These are phyloP conservation scores for Cerastis rubricosa DNA, from an alignment of 2,888 invertebrate genomes.

Conservation along the genomic window DNA sequence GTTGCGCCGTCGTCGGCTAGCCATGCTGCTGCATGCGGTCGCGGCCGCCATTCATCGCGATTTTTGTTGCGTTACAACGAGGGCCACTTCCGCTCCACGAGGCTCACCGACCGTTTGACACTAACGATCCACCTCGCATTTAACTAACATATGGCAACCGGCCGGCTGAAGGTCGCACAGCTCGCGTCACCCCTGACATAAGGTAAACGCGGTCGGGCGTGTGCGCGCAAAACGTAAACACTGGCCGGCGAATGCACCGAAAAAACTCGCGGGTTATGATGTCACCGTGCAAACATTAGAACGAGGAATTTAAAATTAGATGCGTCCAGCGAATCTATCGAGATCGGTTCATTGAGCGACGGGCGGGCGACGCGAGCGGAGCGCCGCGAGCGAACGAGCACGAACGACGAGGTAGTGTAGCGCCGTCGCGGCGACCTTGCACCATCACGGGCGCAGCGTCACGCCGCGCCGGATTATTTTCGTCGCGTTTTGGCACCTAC, in stretches of 20 bases:
- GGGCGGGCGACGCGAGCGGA: slow-evolving; percentile 88
- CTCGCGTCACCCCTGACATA: slow-evolving; percentile 78
- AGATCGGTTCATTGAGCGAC: slow-evolving; percentile 89
- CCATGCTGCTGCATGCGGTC: slow-evolving; percentile 59
- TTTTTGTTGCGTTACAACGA: slow-evolving; percentile 66
- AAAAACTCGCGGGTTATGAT: slow-evolving; percentile 87
- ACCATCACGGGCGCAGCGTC: slow-evolving; percentile 85
- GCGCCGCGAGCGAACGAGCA: slow-evolving; percentile 87
- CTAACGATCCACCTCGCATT: slow-evolving; percentile 39
- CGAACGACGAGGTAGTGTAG: slow-evolving; percentile 85
- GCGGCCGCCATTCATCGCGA: slow-evolving; percentile 54
- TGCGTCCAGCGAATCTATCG: slow-evolving; percentile 83
- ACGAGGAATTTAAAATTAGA: slow-evolving; percentile 88
- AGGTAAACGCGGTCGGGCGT: slow-evolving; percentile 77
- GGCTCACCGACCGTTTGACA: slow-evolving; percentile 26
- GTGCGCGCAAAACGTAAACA: slow-evolving; percentile 88
- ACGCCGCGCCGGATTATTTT: slow-evolving; percentile 88
- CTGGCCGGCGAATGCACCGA: slow-evolving; percentile 82
- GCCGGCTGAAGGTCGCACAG: slow-evolving; percentile 74
- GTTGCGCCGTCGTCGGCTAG: slow-evolving; percentile 69
- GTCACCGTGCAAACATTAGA: slow-evolving; percentile 88
- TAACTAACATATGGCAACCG: slow-evolving; percentile 65
- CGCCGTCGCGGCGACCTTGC: slow-evolving; percentile 84
- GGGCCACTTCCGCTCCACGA: slow-evolving; percentile 31
- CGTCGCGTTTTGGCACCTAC: slow-evolving; percentile 88